phyloP scores from a whole-genome alignment of 2,113 vertebrate genomes.

The Ceyx margarethae region DNA sequence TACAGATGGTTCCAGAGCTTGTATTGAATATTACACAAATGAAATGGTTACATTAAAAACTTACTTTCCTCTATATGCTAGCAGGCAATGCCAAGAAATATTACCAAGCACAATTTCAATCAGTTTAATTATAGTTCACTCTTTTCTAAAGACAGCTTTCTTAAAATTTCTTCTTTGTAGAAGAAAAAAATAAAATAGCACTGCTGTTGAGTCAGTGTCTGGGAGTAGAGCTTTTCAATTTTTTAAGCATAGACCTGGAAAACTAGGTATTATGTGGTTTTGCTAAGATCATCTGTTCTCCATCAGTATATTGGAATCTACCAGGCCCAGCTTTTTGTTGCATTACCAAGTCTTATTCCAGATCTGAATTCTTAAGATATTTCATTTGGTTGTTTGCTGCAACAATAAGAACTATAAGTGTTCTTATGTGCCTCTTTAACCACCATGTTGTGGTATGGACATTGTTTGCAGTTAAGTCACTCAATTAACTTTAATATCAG shows the following conservation, averaged over 20 bases:
- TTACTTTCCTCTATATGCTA: background rate
- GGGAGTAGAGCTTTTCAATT: background rate
- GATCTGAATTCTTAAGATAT: background rate
- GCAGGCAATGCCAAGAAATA: background rate
- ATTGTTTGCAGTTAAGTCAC: background rate
- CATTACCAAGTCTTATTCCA: background rate
- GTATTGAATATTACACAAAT: background rate
- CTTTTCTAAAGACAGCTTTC: constrained; percentile 12
- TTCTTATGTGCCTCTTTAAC: background rate
- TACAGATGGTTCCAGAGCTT: background rate
- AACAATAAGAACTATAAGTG: background rate
- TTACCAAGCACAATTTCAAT: background rate
- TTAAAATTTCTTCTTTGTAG: constrained; percentile 18
- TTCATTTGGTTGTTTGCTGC: background rate
- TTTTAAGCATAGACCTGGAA: background rate
- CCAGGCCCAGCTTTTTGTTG: background rate
- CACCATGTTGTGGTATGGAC: background rate
- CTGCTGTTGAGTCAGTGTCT: background rate
- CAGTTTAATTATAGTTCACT: background rate
- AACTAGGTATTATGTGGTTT: constrained; percentile 30
- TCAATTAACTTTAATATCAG: background rate
- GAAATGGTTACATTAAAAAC: background rate
- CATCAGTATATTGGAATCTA: background rate
- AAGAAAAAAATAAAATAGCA: background rate
- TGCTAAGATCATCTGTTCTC: background rate